Evolutionary conservation across 2,888 invertebrate genomes (phyloP).

Genomic region (Lasioglossum marginatum): DNA sequence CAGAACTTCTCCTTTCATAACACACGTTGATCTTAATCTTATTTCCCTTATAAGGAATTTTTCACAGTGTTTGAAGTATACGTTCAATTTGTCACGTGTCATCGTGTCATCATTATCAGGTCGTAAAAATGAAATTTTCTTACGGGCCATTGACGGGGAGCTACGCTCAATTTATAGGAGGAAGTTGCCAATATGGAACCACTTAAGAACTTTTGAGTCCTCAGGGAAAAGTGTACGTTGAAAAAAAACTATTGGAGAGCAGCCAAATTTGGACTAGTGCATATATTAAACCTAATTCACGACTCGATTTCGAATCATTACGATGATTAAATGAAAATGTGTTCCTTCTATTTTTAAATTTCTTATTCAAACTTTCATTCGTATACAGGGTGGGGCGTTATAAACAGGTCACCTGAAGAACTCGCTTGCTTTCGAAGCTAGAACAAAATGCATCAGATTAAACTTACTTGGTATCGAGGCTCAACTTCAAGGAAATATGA

Average conservation of each 20-base stretch:
- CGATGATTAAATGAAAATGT: no score
- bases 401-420: no score
- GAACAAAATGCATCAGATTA: no score
- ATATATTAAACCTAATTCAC: not conserved
- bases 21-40: not conserved
- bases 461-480: no score
- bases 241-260: not conserved
- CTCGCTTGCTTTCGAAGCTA: no score
- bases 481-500: no score
- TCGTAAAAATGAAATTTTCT: not conserved
- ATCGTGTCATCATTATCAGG: not conserved
- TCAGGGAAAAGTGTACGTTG: not conserved
- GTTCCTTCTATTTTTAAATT: not conserved
- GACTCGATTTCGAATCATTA: not conserved
- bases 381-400: no score
- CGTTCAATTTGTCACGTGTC: not conserved
- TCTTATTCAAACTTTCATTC: no score
- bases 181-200: not conserved
- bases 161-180: not conserved
- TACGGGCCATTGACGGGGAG: not conserved
- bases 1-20: not conserved
- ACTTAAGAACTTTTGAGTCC: not conserved
- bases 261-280: not conserved
- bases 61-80: not conserved
- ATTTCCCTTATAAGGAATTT: not conserved